Conservation (phyloP, 2,888 invertebrate species). For the Aromia moschata region DNA sequence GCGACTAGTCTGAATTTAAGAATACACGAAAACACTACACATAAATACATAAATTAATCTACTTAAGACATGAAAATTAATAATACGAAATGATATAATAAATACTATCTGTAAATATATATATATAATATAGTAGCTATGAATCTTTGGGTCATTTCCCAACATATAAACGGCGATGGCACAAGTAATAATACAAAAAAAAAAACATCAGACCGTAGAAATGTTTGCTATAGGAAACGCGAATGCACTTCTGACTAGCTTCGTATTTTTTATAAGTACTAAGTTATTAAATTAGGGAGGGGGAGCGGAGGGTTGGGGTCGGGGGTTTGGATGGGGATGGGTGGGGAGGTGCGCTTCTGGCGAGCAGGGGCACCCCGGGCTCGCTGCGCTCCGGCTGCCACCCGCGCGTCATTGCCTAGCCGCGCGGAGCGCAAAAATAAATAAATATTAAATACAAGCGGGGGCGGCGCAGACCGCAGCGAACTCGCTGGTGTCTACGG, state of each 20-base stretch:
- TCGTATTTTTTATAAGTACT: slow-evolving; percentile 63
- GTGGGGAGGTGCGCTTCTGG: slow-evolving; percentile 50
- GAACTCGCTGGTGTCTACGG: slow-evolving; percentile 49
- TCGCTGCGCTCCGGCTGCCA: slow-evolving; percentile 41
- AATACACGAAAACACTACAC: slow-evolving; percentile 62
- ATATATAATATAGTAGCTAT: slow-evolving; percentile 48
- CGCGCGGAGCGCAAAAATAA: slow-evolving; percentile 40
- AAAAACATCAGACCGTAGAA: slow-evolving; percentile 55
- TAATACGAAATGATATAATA: slow-evolving; percentile 41
- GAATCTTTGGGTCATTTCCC: slow-evolving; percentile 54
- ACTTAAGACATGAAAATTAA: slow-evolving; percentile 48
- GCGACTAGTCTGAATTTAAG: slow-evolving; percentile 58
- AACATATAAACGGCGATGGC: slow-evolving; percentile 54
- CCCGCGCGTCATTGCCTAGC: slow-evolving; percentile 43
- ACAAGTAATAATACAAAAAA: slow-evolving; percentile 53
- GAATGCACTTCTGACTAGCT: slow-evolving; percentile 64
- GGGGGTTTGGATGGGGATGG: no score
- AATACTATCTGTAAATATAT: slow-evolving; percentile 47
- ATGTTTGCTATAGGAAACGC: slow-evolving; percentile 62
- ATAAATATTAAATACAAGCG: slow-evolving; percentile 40
- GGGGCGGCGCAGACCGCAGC: slow-evolving; percentile 38
- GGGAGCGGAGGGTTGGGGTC: no score
- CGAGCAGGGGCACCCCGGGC: slow-evolving; percentile 44
- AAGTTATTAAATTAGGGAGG: slow-evolving; percentile 50
- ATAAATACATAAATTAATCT: slow-evolving; percentile 57